Conservation (phyloP, 1,140 invertebrate genomes). For the Mylabris phalerata region DNA sequence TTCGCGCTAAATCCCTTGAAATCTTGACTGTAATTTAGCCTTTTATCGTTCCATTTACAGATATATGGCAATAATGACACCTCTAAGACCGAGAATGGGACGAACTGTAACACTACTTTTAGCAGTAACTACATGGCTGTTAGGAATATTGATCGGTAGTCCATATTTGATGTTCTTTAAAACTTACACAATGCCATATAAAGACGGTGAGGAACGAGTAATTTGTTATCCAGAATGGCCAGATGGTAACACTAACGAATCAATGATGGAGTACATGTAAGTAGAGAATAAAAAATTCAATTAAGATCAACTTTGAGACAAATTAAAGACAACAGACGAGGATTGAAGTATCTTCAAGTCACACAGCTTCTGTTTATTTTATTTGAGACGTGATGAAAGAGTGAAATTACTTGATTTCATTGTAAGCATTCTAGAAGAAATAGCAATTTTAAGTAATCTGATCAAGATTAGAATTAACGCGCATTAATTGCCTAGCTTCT, state of each 20-base stretch:
- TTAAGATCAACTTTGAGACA: no score
- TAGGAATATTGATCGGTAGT: slow-evolving; percentile 66
- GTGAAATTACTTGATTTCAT: no score
- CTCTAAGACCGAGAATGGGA: slow-evolving; percentile 76
- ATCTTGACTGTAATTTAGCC: no score
- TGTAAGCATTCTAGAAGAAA: no score
- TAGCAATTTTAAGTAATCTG: no score
- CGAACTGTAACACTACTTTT: slow-evolving; percentile 73
- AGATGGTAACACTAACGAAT: slow-evolving; percentile 63
- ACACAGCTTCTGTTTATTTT: neutral
- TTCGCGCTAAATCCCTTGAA: no score
- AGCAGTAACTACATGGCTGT: slow-evolving; percentile 73
- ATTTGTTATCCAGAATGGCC: slow-evolving; percentile 80
- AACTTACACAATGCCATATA: slow-evolving; percentile 54
- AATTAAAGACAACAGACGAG: no score
- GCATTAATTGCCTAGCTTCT: no score
- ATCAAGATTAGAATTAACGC: no score
- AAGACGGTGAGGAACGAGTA: slow-evolving; percentile 54
- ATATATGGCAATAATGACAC: slow-evolving; percentile 90
- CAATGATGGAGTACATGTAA: slow-evolving; percentile 72
- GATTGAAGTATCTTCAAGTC: no score
- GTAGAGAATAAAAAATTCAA: slow-evolving; percentile 36
- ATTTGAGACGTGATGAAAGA: neutral
- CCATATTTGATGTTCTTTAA: slow-evolving; percentile 80
- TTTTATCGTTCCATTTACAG: slow-evolving; percentile 44